Conservation (phyloP, 2,888 invertebrate genomes). For the Catonia carolina region DNA sequence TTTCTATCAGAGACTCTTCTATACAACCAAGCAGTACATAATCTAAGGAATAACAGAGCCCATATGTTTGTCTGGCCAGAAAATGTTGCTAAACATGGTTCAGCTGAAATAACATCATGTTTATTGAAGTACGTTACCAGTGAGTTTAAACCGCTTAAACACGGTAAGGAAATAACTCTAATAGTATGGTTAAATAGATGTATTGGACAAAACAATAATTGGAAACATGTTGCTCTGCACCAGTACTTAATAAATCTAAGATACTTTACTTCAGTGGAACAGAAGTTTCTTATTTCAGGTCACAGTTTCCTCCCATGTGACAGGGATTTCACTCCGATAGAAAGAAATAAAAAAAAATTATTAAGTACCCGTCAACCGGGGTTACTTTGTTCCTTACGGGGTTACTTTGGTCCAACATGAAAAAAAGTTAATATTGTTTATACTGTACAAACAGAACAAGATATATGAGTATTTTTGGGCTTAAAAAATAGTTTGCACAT, state of each 20-base stretch:
- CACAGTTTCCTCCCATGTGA: constrained; percentile 33
- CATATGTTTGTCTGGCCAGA: constrained; percentile 16
- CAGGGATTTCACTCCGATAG: constrained; percentile 27
- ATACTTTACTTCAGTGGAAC: constrained; percentile 31
- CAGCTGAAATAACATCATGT: constrained; percentile 17
- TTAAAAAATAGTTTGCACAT: constrained; percentile 11
- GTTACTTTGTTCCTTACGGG: background rate
- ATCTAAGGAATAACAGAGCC: constrained; percentile 4
- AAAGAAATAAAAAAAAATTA: background rate
- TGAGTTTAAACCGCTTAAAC: background rate
- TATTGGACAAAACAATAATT: constrained; percentile 34
- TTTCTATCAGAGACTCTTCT: constrained; percentile 13
- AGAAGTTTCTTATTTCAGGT: constrained; percentile 32
- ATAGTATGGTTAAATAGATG: constrained; percentile 33
- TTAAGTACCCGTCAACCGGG: background rate
- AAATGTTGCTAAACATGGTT: constrained; percentile 12
- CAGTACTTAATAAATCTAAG: constrained; percentile 20
- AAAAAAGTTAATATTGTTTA: constrained; percentile 9
- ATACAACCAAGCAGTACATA: constrained; percentile 15
- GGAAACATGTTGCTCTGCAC: constrained; percentile 21
- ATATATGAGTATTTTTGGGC: constrained; percentile 1
- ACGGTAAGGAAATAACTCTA: constrained; percentile 26
- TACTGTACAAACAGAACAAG: constrained; percentile 4
- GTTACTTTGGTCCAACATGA: background rate
- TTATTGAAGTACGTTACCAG: constrained; percentile 7